phyloP scores from a whole-genome alignment of 2,113 vertebrate species.

The Hemicordylus capensis region DNA sequence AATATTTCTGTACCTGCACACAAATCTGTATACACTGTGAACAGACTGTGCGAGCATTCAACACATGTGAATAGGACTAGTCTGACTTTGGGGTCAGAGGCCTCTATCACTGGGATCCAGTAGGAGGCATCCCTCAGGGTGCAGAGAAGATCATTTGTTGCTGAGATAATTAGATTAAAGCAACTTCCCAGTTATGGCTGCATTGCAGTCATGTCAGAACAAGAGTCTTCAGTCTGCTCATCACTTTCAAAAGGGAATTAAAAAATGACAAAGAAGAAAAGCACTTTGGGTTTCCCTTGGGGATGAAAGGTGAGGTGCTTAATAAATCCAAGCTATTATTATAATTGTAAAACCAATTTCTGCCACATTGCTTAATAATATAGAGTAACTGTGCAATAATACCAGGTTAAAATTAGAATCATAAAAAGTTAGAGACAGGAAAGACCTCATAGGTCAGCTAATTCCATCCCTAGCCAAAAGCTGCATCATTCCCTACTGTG shows the following conservation, averaged over 20 bases:
- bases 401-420: conserved; percentile 46
- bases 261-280: neutral
- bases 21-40: no score
- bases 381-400: conserved; percentile 57
- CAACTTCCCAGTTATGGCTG: neutral
- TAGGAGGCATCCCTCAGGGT: no score
- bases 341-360: conserved; percentile 49
- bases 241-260: neutral
- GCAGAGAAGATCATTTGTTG: no score
- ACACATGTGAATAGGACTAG: no score
- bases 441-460: neutral
- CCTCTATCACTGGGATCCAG: neutral
- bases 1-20: no score
- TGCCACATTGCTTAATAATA: conserved; percentile 50
- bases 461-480: neutral
- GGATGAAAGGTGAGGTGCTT: conserved; percentile 37
- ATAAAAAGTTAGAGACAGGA: conserved; percentile 45
- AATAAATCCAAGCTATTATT: conserved; percentile 58
- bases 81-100: neutral
- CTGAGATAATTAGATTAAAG: no score
- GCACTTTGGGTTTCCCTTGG: conserved; percentile 11
- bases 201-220: neutral
- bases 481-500: neutral
- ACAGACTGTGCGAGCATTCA: no score
- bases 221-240: neutral